Conservation (phyloP, 2,797 vertebrate species). For the Semaprochilodus insignis region DNA sequence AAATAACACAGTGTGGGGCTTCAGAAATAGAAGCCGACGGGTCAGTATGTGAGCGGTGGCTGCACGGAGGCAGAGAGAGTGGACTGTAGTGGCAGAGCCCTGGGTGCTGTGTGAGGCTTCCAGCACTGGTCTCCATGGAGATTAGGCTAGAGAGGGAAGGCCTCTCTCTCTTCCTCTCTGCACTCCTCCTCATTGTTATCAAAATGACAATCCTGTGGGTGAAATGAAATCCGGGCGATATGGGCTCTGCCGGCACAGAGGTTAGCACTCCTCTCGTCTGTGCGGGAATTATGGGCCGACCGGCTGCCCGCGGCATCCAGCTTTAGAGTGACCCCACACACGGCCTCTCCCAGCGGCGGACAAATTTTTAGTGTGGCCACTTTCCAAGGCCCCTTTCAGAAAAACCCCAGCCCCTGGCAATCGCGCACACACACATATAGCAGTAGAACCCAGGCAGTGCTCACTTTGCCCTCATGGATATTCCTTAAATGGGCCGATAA, state of each 20-base stretch:
- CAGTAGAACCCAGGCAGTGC: slow-evolving; percentile 58
- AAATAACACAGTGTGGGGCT: slow-evolving; percentile 11
- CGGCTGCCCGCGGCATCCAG: slow-evolving; percentile 83
- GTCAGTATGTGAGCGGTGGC: slow-evolving; percentile 30
- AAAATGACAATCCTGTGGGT: slow-evolving; percentile 80
- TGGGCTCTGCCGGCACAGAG: slow-evolving; percentile 78
- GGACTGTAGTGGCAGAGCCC: slow-evolving; percentile 14
- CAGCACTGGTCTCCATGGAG: slow-evolving; percentile 68
- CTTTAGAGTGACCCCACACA: slow-evolving; percentile 88
- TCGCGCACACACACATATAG: neutral
- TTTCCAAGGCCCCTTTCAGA: slow-evolving; percentile 80
- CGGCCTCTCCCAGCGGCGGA: slow-evolving; percentile 81
- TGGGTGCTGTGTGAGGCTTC: slow-evolving; percentile 64
- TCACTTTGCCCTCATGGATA: slow-evolving; percentile 39
- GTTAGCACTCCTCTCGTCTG: slow-evolving; percentile 82
- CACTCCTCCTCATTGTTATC: slow-evolving; percentile 72
- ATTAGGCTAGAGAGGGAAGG: slow-evolving; percentile 55
- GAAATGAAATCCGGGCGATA: slow-evolving; percentile 76
- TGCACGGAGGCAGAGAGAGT: slow-evolving; percentile 24
- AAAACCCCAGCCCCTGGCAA: slow-evolving; percentile 60
- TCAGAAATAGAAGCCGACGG: slow-evolving; percentile 31
- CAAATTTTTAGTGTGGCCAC: slow-evolving; percentile 86
- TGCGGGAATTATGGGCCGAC: slow-evolving; percentile 87
- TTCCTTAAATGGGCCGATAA: slow-evolving; percentile 16
- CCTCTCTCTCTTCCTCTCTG: slow-evolving; percentile 58